Percentiles rank a stretch among this genome's conserved stretches.
These are phyloP conservation scores for Mormoops blainvillei DNA, from an alignment of 2,113 vertebrate species.

Conservation along the genomic window DNA sequence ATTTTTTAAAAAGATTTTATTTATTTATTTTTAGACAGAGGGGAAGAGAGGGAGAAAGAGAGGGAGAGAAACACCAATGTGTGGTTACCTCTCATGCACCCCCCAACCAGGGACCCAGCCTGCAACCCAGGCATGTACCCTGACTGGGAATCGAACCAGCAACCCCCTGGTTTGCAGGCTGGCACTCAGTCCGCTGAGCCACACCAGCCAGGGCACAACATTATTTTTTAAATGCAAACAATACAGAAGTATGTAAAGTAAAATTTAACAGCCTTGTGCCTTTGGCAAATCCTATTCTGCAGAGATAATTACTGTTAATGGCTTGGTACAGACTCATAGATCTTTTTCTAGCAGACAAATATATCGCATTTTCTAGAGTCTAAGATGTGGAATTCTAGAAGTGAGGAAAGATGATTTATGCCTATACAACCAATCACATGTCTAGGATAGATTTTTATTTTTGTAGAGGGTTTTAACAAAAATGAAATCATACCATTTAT, in stretches of 20 bases:
- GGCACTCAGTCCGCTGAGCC: no score
- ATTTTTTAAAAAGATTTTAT: no score
- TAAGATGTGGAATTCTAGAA: slow-evolving; percentile 7
- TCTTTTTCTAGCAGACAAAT: background rate
- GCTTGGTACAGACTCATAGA: background rate
- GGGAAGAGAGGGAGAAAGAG: no score
- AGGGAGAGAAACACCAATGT: no score
- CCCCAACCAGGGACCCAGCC: no score
- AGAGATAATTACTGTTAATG: slow-evolving; percentile 5
- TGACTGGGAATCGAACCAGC: no score
- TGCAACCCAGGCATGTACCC: no score
- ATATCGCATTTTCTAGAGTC: background rate
- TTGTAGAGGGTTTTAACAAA: background rate
- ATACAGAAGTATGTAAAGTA: background rate
- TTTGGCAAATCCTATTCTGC: background rate
- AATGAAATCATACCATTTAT: background rate
- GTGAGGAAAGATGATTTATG: background rate
- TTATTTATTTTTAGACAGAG: no score
- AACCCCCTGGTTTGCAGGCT: no score
- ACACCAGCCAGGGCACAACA: no score
- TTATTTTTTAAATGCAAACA: background rate
- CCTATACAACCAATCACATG: background rate
- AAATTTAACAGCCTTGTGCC: background rate
- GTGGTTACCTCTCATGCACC: no score
- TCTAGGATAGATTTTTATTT: background rate